These are phyloP conservation scores for Lepeophtheirus salmonis DNA, from an alignment of 1,140 invertebrate genomes.

Conservation along the genomic window DNA sequence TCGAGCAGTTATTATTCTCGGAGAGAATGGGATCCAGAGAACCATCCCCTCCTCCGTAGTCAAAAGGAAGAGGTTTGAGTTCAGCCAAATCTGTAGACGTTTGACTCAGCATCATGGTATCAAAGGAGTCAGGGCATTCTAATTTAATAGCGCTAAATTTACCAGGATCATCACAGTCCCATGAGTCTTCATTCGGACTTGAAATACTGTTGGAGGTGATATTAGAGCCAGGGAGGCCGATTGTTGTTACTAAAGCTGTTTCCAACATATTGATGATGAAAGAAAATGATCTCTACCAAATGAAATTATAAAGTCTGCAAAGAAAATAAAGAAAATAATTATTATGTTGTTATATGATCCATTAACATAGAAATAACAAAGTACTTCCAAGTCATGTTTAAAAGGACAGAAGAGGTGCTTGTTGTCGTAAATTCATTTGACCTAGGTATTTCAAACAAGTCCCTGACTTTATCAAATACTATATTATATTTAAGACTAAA, in stretches of 20 bases:
- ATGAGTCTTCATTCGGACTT: not conserved
- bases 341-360: not conserved
- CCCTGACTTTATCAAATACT: not conserved
- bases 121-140: constrained; percentile 10
- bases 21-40: constrained; percentile 5
- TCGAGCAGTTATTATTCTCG: constrained; percentile 15
- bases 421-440: too few relatives aligned
- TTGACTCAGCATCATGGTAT: not conserved
- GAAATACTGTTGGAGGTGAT: not conserved
- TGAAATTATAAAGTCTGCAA: not conserved
- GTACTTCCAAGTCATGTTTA: too few relatives aligned
- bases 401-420: too few relatives aligned
- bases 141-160: constrained; percentile 14
- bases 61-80: constrained; percentile 14
- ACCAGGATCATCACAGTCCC: not conserved
- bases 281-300: not conserved
- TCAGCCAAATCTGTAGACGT: constrained; percentile 13
- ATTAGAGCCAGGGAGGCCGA: not conserved
- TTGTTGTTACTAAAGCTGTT: constrained; percentile 10
- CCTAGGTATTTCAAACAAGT: not conserved
- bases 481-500: not conserved
- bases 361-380: too few relatives aligned
- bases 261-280: not conserved
- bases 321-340: not conserved
- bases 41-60: constrained; percentile 6